Evolutionary conservation across 1,140 invertebrate genomes (phyloP).

Genomic region (Drosophila melanica): DNA sequence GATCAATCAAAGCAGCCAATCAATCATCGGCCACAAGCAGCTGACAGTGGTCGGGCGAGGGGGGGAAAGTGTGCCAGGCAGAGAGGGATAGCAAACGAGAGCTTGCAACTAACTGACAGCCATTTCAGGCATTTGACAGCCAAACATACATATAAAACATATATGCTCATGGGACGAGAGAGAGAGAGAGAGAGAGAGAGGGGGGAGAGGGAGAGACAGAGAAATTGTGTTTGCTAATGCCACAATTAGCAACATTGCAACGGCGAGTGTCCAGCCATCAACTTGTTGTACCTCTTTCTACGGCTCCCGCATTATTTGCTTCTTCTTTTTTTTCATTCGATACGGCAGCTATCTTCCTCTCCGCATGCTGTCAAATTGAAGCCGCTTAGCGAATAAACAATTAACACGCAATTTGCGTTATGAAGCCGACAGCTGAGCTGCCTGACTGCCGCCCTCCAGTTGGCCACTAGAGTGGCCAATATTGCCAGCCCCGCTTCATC

Average conservation of each 20-base stretch:
- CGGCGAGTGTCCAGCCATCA: constrained; percentile 2
- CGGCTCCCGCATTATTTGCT: background rate
- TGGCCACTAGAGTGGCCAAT: constrained; percentile 29
- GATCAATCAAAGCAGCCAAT: constrained; percentile 48
- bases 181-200: background rate
- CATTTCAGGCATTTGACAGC: constrained; percentile 40
- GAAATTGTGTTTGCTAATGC: constrained; percentile 38
- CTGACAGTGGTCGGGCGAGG: background rate
- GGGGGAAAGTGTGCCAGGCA: too few relatives aligned
- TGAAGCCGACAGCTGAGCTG: constrained; percentile 32
- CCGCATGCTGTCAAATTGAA: constrained; percentile 31
- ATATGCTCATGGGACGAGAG: too few relatives aligned
- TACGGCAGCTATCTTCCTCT: background rate
- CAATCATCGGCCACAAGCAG: constrained; percentile 20
- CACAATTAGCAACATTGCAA: constrained; percentile 41
- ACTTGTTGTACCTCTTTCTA: background rate
- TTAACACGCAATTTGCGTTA: constrained; percentile 51
- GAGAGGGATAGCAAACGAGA: background rate
- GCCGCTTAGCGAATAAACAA: constrained; percentile 51
- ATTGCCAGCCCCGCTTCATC: constrained; percentile 28
- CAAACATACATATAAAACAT: background rate
- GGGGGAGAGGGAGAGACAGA: background rate
- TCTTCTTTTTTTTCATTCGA: background rate
- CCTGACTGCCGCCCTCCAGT: background rate
- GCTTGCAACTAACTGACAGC: constrained; percentile 26